Evolutionary conservation across 35 echinoderm and acorn worm genomes (phyloP).

Genomic region (Lytechinus pictus): DNA sequence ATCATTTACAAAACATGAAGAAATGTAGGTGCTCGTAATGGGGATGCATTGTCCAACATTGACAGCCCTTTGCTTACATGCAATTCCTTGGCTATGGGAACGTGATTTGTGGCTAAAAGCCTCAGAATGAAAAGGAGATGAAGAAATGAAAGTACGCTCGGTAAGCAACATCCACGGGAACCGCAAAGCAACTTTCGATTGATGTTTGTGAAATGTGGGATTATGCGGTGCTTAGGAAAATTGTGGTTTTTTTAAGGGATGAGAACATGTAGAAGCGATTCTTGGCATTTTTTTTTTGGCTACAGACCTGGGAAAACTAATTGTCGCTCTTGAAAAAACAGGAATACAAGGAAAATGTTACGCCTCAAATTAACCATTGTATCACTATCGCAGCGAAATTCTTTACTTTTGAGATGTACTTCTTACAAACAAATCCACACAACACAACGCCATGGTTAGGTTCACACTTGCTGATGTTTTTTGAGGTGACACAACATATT

Average conservation of each 20-base stretch:
- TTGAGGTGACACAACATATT: no score
- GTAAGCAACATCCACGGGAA: neutral
- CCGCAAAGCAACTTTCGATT: neutral
- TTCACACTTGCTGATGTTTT: no score
- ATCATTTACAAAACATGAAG: neutral
- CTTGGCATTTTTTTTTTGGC: neutral
- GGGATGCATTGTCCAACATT: neutral
- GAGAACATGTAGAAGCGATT: neutral
- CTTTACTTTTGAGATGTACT: neutral
- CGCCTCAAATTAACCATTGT: neutral
- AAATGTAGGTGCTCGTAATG: neutral
- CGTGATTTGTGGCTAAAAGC: neutral
- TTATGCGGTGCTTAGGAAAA: neutral
- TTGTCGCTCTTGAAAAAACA: neutral
- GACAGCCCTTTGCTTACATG: neutral
- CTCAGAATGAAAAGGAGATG: neutral
- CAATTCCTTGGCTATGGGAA: neutral
- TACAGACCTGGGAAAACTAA: neutral
- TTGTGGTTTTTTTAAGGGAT: neutral
- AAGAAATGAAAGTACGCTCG: neutral
- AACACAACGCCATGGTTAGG: no score
- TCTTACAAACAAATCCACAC: no score
- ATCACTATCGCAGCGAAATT: neutral
- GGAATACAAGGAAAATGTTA: neutral
- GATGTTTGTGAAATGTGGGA: neutral